Evolutionary conservation across 2,797 vertebrate species (phyloP).

Genomic region (Pteropus rufus): DNA sequence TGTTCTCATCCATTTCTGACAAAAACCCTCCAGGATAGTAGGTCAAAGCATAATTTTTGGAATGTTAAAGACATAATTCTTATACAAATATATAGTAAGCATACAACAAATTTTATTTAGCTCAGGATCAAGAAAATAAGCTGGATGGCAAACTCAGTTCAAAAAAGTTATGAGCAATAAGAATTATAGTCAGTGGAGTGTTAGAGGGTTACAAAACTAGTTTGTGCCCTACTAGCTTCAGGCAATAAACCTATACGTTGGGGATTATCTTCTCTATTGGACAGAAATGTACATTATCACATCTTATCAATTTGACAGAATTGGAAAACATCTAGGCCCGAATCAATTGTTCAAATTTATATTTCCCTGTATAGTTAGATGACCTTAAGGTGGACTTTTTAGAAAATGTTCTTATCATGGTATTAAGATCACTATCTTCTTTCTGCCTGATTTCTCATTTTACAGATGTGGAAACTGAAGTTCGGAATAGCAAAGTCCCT

Average conservation of each 20-base stretch:
- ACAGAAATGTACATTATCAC: not conserved
- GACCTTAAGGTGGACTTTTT: not conserved
- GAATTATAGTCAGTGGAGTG: not conserved
- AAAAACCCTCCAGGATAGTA: not conserved
- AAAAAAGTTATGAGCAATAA: conserved; percentile 14
- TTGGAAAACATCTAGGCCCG: not conserved
- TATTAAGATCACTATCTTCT: not conserved
- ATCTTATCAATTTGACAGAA: not conserved
- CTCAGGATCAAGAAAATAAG: conserved; percentile 50
- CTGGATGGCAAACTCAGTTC: not conserved
- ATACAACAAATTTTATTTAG: conserved; percentile 31
- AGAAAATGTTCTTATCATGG: not conserved
- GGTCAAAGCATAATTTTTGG: conserved; percentile 36
- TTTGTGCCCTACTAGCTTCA: not conserved
- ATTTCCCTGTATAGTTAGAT: not conserved
- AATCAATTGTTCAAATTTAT: not conserved
- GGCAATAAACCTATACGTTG: not conserved
- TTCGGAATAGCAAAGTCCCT: not conserved
- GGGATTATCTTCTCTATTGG: not conserved
- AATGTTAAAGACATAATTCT: conserved; percentile 49
- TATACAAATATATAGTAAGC: conserved; percentile 21
- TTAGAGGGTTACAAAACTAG: not conserved
- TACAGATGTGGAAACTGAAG: not conserved
- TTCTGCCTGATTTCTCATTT: not conserved
- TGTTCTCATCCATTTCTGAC: not conserved